Evolutionary conservation across 2,888 invertebrate genomes (phyloP), one percentile per base, ranked within the genome.

Genomic region (Hymenopus coronatus): DNA sequence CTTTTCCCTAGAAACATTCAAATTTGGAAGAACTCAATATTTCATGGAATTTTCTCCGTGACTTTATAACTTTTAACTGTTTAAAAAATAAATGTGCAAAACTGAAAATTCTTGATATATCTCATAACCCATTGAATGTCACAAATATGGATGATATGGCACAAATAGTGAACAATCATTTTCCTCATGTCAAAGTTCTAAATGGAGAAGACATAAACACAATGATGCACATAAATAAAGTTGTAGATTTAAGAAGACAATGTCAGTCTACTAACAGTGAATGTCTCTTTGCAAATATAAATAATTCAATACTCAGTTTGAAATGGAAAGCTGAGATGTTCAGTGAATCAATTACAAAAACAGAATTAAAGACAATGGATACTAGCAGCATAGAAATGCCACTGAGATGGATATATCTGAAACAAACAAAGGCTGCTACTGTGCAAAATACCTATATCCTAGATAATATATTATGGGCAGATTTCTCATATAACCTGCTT

Each of bases 251-350:
- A 28, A 25, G 46, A 27, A 46, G 3, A 46, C 8, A 40, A 27
- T n/a, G 46, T 28, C n/a, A 27, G 27, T 85, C 14, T 28, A 12
- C 7, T 27, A 85, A 85, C 9, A 46, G 14, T 46, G 46, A 46
- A 85, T n/a, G n/a, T 12, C 27, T 85, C 15, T 27, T 27, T 46
- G 9, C 9, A 25, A 85, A 15, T 46, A 2, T 46, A 12, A n/a
- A 46, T 0, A n/a, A 4, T 28, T n/a, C 40, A 85, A 12, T 9
- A 54, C 40, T 46, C 27, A 27, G 40, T 28, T 46, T 85, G 15
- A 85, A 85, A 85, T 85, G 85, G 85, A 85, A 85, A 46, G 85
- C 46, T 40, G 85, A 85, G 40, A 85, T 85, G 8, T 81, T 28
- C 28, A 87, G 30, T 27, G 33, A 87, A 30, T 28, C 28, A 81